A percentile compares a stretch with the other conserved stretches of the same genome.
Conservation (phyloP, 2,113 vertebrate species). For the Centropus bengalensis region DNA sequence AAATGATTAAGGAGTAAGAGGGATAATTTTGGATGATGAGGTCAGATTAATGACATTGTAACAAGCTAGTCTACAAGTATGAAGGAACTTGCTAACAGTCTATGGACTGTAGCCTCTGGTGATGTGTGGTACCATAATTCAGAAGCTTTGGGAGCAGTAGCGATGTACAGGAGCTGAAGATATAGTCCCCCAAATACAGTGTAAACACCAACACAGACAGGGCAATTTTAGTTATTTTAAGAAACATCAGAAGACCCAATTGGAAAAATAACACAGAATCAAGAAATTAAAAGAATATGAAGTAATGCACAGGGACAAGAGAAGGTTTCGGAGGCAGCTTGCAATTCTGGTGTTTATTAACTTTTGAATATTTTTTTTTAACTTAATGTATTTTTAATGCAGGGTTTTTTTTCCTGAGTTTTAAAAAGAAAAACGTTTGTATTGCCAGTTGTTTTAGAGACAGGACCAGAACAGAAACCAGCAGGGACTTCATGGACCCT, state of each 20-base stretch:
- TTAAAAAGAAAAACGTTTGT: background rate
- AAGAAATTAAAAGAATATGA: background rate
- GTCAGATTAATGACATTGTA: background rate
- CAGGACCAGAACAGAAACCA: background rate
- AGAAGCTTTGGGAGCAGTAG: background rate
- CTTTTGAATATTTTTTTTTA: background rate
- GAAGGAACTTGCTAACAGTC: background rate
- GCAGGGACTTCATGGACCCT: background rate
- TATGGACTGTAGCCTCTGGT: background rate
- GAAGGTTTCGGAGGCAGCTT: background rate
- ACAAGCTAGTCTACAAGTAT: background rate
- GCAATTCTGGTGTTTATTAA: background rate
- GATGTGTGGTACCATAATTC: background rate
- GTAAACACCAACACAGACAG: background rate
- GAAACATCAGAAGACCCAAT: background rate
- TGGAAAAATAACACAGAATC: background rate
- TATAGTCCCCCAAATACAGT: accelerated
- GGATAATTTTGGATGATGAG: background rate
- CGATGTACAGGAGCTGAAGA: background rate
- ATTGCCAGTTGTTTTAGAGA: background rate
- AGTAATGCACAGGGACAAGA: background rate
- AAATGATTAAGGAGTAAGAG: background rate
- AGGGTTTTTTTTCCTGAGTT: background rate
- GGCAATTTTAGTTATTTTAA: background rate
- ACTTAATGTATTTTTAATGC: background rate